These are phyloP conservation scores for Apostichopus californicus DNA, from an alignment of 35 echinoderm and acorn worm genomes.

Conservation along the genomic window DNA sequence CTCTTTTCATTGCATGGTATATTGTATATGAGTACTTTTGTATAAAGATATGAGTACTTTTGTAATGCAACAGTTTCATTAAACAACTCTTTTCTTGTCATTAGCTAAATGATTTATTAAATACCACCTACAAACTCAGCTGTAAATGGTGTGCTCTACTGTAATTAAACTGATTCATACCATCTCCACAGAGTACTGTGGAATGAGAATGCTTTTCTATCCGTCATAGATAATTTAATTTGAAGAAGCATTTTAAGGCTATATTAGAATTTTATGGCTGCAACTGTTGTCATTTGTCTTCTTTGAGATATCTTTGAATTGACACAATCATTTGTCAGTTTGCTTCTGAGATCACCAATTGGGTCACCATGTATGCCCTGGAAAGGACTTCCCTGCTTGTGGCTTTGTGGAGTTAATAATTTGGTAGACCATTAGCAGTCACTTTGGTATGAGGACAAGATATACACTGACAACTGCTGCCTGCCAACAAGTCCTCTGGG, in stretches of 20 bases:
- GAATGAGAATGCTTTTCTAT: neutral
- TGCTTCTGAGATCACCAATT: neutral
- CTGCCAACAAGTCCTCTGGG: slow-evolving; percentile 48
- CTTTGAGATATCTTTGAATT: slow-evolving; percentile 37
- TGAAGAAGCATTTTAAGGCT: neutral
- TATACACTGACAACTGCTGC: slow-evolving; percentile 46
- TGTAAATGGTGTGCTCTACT: neutral
- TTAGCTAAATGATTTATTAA: neutral
- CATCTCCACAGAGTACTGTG: neutral
- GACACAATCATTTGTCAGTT: slow-evolving; percentile 38
- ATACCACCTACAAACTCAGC: slow-evolving; percentile 8
- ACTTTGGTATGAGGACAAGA: slow-evolving; percentile 47
- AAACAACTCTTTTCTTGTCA: neutral
- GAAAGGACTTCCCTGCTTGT: slow-evolving; percentile 15
- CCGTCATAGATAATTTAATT: neutral
- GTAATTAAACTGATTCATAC: neutral
- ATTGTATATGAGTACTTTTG: too few relatives aligned
- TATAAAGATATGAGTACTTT: too few relatives aligned
- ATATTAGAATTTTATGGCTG: slow-evolving; percentile 27
- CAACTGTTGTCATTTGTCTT: slow-evolving; percentile 34
- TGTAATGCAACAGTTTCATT: neutral
- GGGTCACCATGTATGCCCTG: slow-evolving; percentile 33
- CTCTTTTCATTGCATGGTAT: too few relatives aligned
- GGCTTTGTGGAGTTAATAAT: slow-evolving; percentile 20
- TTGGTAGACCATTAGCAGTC: slow-evolving; percentile 50